A percentile compares a stretch with the other conserved stretches of the same genome.
phyloP scores from a whole-genome alignment of 2,113 vertebrate genomes.

The Cinclus cinclus region DNA sequence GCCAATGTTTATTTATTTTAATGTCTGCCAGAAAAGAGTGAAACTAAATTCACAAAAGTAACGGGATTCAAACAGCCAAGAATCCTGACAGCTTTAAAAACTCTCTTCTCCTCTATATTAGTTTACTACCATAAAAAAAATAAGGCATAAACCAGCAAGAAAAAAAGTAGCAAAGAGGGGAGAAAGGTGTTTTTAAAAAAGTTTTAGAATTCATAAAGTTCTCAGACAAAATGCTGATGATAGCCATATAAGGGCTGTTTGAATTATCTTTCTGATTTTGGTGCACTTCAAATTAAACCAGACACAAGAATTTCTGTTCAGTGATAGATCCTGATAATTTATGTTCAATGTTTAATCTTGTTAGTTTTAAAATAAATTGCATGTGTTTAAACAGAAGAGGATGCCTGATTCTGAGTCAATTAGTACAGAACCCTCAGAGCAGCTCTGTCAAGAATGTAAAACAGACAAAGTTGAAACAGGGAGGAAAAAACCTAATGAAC shows the following conservation, averaged over 20 bases:
- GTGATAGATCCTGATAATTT: not conserved
- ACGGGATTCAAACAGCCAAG: not conserved
- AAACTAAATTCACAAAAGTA: not conserved
- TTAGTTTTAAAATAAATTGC: not conserved
- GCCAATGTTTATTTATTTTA: not conserved
- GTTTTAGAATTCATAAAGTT: not conserved
- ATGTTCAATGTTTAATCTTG: not conserved
- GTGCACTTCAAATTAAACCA: not conserved
- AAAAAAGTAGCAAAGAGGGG: not conserved
- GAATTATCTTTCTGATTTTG: not conserved
- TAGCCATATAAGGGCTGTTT: not conserved
- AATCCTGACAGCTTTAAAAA: not conserved
- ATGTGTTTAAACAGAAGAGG: not conserved
- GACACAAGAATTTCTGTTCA: not conserved
- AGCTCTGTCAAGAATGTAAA: not conserved
- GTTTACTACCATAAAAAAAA: not conserved
- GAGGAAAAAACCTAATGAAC: not conserved
- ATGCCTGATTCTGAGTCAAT: not conserved
- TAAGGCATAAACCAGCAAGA: not conserved
- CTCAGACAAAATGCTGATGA: not conserved
- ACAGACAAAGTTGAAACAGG: not conserved
- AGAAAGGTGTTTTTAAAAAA: rapidly evolving
- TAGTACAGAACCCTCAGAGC: not conserved
- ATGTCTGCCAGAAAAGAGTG: not conserved
- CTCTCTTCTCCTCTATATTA: not conserved